Evolutionary conservation across 2,888 invertebrate species (phyloP).

Genomic region (Coelopa pilipes): DNA sequence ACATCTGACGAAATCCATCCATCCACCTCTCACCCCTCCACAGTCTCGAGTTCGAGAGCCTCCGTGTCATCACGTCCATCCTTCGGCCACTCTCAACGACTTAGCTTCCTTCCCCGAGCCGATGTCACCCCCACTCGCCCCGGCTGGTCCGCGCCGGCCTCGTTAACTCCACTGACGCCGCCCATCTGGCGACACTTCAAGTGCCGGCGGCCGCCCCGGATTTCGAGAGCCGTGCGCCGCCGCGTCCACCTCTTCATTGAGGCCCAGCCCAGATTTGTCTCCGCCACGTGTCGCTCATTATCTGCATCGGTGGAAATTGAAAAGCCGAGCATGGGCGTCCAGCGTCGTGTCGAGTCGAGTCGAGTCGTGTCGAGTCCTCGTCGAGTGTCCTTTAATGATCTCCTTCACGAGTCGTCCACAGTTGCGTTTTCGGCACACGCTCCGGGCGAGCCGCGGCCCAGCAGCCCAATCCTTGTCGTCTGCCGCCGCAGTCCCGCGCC

Average conservation of each 20-base stretch:
- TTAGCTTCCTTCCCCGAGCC: no score
- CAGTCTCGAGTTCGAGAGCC: no score
- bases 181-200: no score
- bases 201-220: neutral
- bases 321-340: constrained; percentile 40
- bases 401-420: neutral
- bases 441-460: neutral
- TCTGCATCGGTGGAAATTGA: constrained; percentile 58
- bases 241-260: neutral
- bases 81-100: no score
- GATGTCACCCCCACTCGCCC: no score
- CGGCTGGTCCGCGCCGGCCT: no score
- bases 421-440: constrained; percentile 11
- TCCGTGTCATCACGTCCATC: no score
- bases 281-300: constrained; percentile 62
- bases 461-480: neutral
- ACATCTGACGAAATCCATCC: no score
- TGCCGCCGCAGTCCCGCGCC: no score
- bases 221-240: neutral
- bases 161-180: no score
- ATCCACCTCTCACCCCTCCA: no score
- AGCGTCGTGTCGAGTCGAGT: neutral
- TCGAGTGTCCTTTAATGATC: neutral
- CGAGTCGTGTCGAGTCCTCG: neutral
- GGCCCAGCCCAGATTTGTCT: neutral